Conservation (phyloP, 2,113 vertebrate species). For the Peucedramus taeniatus region DNA sequence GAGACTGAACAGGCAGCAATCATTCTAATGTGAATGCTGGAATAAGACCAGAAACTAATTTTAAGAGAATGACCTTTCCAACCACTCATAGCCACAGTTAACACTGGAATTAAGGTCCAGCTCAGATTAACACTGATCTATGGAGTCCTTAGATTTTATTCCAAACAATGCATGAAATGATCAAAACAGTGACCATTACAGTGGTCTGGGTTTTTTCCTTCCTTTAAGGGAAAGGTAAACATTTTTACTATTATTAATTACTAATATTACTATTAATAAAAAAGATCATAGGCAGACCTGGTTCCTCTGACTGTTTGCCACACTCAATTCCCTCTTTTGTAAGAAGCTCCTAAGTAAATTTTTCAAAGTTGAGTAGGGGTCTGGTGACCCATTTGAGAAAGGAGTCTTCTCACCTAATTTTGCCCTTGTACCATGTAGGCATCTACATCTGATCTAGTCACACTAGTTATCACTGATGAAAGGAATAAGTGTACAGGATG, state of each 20-base stretch:
- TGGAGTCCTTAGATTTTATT: background rate
- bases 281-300: background rate
- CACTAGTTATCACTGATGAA: background rate
- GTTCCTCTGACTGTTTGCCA: background rate
- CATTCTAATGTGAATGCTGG: background rate
- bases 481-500: background rate
- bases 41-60: constrained; percentile 8
- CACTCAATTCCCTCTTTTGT: background rate
- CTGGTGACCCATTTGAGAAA: background rate
- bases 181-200: background rate
- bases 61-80: constrained; percentile 9
- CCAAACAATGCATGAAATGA: background rate
- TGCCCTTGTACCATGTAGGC: background rate
- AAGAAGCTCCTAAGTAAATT: background rate
- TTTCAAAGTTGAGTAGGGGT: background rate
- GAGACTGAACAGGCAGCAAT: background rate
- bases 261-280: background rate
- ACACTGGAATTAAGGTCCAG: background rate
- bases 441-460: background rate
- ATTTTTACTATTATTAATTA: background rate
- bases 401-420: background rate
- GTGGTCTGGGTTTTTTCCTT: background rate
- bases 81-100: background rate
- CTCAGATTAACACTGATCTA: background rate
- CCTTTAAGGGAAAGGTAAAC: background rate